A percentile compares a stretch with the other conserved stretches of the same genome.
Evolutionary conservation across 1,140 invertebrate genomes (phyloP).

Genomic region (Colletes latitarsis): DNA sequence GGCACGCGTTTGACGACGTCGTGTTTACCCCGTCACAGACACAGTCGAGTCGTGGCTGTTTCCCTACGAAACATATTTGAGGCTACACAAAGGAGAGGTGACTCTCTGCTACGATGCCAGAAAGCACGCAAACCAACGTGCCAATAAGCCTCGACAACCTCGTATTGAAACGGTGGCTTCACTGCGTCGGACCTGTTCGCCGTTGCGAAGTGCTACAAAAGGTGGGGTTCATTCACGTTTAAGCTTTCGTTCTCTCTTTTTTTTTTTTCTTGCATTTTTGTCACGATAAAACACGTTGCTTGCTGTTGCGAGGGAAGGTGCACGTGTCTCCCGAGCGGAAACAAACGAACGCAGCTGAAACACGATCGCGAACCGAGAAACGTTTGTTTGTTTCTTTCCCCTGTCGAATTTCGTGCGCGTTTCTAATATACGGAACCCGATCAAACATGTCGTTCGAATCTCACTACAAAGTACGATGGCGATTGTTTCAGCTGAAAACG

Average conservation of each 20-base stretch:
- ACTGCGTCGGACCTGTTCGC: not conserved
- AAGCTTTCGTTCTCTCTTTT: too few species aligned
- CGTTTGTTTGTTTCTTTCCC: not conserved
- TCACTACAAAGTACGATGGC: not conserved
- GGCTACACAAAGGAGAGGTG: not conserved
- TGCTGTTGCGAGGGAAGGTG: too few species aligned
- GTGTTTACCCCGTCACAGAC: not conserved
- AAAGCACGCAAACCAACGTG: not conserved
- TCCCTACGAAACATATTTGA: not conserved
- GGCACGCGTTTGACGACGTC: not conserved
- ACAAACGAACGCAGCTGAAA: constrained; percentile 1
- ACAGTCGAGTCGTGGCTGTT: not conserved
- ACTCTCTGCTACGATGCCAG: not conserved
- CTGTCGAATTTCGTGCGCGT: not conserved
- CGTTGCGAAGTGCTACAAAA: constrained; percentile 37
- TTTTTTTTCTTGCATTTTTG: too few species aligned
- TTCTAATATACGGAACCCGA: not conserved
- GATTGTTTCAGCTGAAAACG: constrained; percentile 50
- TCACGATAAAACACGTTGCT: too few species aligned
- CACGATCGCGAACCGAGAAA: too few species aligned
- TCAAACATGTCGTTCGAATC: not conserved
- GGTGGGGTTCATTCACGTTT: constrained; percentile 22
- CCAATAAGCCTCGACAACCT: constrained; percentile 20
- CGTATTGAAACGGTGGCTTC: constrained; percentile 40
- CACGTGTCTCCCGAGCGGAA: not conserved